Conservation (phyloP, 2,888 invertebrate genomes). For the Vesta saturnalis region DNA sequence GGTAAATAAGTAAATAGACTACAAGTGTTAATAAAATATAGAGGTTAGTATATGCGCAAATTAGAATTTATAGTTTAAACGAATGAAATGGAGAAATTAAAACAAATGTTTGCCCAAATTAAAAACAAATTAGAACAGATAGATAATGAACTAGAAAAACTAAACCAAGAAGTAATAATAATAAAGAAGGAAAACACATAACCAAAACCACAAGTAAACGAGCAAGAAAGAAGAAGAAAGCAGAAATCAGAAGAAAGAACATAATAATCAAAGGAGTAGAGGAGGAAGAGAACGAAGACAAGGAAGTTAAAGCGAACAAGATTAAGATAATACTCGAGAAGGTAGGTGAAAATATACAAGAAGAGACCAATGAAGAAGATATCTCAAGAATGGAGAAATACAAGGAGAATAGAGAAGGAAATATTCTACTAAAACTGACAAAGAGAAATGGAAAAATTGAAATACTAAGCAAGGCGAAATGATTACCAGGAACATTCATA, state of each 20-base stretch:
- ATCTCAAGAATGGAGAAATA: background rate
- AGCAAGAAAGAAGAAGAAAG: background rate
- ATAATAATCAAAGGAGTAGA: background rate
- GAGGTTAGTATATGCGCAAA: no score
- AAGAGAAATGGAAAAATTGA: background rate
- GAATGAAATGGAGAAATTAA: no score
- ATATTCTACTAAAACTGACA: background rate
- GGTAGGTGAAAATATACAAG: background rate
- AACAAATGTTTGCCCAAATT: slow-evolving; percentile 7
- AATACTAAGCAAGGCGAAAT: slow-evolving; percentile 3
- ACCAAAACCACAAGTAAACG: background rate
- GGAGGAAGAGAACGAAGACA: background rate
- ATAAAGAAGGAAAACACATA: background rate
- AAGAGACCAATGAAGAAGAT: background rate
- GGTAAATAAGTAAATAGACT: no score
- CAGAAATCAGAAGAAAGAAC: background rate
- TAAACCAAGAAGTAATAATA: background rate
- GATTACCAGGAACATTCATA: no score
- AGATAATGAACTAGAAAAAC: background rate
- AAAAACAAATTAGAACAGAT: background rate
- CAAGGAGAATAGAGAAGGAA: background rate
- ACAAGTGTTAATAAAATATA: no score
- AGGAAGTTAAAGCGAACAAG: background rate
- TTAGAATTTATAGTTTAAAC: no score
- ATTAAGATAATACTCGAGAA: slow-evolving; percentile 9